phyloP scores from a whole-genome alignment of 2,113 vertebrate species.

The Eretmochelys imbricata region DNA sequence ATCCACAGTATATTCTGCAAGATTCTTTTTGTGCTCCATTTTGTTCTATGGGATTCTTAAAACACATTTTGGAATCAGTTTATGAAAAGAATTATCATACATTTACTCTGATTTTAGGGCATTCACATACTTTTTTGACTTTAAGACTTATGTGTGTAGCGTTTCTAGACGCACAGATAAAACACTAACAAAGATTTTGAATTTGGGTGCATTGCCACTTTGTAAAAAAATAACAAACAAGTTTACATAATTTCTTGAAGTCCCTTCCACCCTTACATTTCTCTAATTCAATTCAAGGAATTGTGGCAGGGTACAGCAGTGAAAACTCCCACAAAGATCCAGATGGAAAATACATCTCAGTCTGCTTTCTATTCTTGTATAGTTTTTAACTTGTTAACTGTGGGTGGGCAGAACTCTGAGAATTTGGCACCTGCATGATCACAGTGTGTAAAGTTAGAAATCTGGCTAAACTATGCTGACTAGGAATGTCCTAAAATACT shows the following conservation, averaged over 20 bases:
- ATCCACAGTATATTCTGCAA: background rate
- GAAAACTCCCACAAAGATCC: constrained; percentile 17
- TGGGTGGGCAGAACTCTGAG: constrained; percentile 54
- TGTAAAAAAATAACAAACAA: background rate
- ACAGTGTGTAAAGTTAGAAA: constrained; percentile 52
- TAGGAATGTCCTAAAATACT: constrained; percentile 44
- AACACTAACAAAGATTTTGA: background rate
- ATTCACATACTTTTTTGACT: background rate
- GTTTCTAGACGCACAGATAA: constrained; percentile 40
- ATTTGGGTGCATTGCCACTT: background rate
- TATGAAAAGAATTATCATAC: constrained; percentile 45
- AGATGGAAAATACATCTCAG: constrained; percentile 42
- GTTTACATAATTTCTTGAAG: background rate
- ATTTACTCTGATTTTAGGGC: constrained; percentile 34
- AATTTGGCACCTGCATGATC: constrained; percentile 42
- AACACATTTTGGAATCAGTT: constrained; percentile 42
- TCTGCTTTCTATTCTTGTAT: background rate
- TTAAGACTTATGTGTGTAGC: background rate
- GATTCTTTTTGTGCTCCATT: background rate
- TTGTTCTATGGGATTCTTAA: background rate
- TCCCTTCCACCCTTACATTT: background rate
- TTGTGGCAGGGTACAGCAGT: background rate
- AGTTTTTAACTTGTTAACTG: constrained; percentile 51
- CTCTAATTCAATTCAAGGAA: background rate
- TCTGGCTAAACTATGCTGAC: background rate